Base-by-base conservation (phyloP, 2,888 invertebrate species). In the Pristionchus maxplancki region DNA sequence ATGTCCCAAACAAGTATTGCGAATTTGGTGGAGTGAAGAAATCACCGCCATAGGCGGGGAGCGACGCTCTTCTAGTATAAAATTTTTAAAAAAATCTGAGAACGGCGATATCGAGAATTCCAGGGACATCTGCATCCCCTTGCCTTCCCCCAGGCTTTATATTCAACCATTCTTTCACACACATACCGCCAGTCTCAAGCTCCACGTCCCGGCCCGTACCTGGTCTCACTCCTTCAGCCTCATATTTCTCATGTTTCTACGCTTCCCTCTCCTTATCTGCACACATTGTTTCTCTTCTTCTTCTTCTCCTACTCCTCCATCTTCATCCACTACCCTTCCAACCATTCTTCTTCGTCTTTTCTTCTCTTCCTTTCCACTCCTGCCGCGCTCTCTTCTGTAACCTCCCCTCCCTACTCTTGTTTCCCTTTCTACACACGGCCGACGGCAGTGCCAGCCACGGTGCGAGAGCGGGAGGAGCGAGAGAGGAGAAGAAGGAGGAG, bases 381-480 rank as follows among this genome's bases (percentile, higher is more conserved):
- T 8, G 8, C 67, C 71, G 37, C 40, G 20, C 71, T 40, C 67
- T 67, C 67, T 67, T 34, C 67, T 67, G 67, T 34, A 37, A 24
- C 71, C 64, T 13, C 31, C 71, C 40, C 71, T 40, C 71, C 40
- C 71, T 24, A 3, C 37, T 37, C 40, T 13, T 74, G 8, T 40
- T 24, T 24, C 71, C 40, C 44, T 24, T n/a, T 44, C 48, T 48
- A 9, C 78, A 17, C 78, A 20, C n/a, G n/a, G 48, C 44, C 34
- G 5, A 28, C 9, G 71, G 71, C 71, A 71, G 71, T 71, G 71
- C 71, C 71, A 71, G 71, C 71, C 71, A 71, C 71, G 71, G 71
- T 17, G 9, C 71, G 34, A 37, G 37, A 67, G 34, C 64, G 64
- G 17, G 64, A 67, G 34, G 64, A 67, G 31, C 0, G 1, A 28